Evolutionary conservation across 2,113 vertebrate genomes (phyloP).

Genomic region (Eulemur rufifrons): DNA sequence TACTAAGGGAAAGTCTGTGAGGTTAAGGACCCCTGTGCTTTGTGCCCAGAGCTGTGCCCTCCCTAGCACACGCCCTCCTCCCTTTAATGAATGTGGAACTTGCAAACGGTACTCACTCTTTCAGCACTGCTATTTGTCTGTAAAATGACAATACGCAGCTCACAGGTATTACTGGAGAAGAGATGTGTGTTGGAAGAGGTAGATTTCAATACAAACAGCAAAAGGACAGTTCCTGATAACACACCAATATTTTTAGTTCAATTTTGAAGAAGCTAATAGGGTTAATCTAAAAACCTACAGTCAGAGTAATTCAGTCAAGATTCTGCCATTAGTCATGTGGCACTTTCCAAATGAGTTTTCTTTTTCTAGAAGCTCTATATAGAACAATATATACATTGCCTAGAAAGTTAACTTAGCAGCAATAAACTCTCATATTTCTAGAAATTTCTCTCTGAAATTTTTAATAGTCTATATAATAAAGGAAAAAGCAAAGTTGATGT

Average conservation of each 20-base stretch:
- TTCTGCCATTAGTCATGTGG: background rate
- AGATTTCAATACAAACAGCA: background rate
- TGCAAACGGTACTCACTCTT: accelerated
- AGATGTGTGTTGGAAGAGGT: background rate
- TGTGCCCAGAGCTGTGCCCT: accelerated
- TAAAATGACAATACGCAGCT: background rate
- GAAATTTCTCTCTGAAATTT: background rate
- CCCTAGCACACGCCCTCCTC: background rate
- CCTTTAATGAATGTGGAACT: background rate
- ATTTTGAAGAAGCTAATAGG: background rate
- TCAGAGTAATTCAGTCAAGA: background rate
- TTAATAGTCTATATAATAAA: background rate
- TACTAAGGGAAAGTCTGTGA: background rate
- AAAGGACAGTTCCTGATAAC: background rate
- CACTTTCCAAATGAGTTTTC: background rate
- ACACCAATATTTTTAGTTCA: background rate
- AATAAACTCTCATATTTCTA: background rate
- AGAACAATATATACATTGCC: background rate
- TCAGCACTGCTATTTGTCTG: background rate
- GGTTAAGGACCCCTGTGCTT: accelerated
- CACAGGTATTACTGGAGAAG: background rate
- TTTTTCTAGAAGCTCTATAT: background rate
- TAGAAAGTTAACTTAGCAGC: background rate
- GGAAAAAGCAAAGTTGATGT: background rate
- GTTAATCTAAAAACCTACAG: background rate